These are phyloP conservation scores for Halocynthia roretzi DNA, from an alignment of 23 tunicate species.

Conservation along the genomic window DNA sequence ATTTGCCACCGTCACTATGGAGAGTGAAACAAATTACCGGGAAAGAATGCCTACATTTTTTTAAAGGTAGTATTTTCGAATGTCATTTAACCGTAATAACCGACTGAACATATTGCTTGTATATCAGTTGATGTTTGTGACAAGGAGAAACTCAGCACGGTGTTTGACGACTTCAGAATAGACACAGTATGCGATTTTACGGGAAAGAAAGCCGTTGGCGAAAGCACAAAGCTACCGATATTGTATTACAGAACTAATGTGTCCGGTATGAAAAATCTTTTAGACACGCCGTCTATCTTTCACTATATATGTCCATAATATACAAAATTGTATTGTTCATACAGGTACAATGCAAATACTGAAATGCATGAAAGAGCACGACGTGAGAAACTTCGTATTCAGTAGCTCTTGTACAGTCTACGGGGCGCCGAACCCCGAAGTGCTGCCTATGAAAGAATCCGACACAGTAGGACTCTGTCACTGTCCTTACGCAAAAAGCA, in stretches of 20 bases:
- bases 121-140: slow-evolving; percentile 43
- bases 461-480: slow-evolving; percentile 81
- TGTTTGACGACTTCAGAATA: slow-evolving; percentile 68
- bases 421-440: slow-evolving; percentile 81
- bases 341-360: slow-evolving; percentile 79
- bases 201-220: slow-evolving; percentile 94
- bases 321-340: neutral
- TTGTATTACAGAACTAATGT: slow-evolving; percentile 77
- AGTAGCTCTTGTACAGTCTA: slow-evolving; percentile 97
- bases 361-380: slow-evolving; percentile 85
- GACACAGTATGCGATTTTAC: slow-evolving; percentile 94
- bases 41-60: slow-evolving; percentile 58
- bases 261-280: slow-evolving; percentile 37
- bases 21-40: slow-evolving; percentile 87
- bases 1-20: slow-evolving; percentile 78
- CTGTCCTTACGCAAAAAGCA: slow-evolving; percentile 97
- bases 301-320: neutral
- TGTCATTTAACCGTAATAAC: neutral
- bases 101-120: neutral
- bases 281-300: neutral
- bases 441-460: slow-evolving; percentile 74
- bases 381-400: slow-evolving; percentile 74
- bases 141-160: slow-evolving; percentile 32
- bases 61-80: slow-evolving; percentile 41
- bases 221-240: slow-evolving; percentile 89